A percentile compares a stretch with the other conserved stretches of the same genome.
Conservation (phyloP, 2,888 invertebrate genomes). For the Amphipoea lucens region DNA sequence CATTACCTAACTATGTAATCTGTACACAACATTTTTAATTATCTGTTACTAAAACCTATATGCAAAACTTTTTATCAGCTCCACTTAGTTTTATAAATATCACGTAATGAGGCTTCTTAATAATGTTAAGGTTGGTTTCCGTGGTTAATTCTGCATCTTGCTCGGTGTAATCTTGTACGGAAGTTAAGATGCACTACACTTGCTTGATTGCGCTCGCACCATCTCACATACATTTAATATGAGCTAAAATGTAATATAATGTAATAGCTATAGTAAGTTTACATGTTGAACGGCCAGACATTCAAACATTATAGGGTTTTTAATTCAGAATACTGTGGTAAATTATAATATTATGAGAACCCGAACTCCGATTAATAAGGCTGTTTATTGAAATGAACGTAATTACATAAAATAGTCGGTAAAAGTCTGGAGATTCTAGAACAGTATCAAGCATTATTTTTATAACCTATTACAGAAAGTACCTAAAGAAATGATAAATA, state of each 20-base stretch:
- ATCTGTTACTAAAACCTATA: neutral
- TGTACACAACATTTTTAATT: neutral
- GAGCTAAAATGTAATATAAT: constrained; percentile 12
- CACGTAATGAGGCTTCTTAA: constrained; percentile 1
- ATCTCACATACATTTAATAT: constrained; percentile 29
- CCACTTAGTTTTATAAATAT: constrained; percentile 5
- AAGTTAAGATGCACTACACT: constrained; percentile 33
- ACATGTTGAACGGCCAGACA: neutral
- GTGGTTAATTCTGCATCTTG: constrained; percentile 32
- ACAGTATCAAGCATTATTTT: neutral
- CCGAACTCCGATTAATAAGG: neutral
- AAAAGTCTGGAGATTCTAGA: neutral
- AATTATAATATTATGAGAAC: neutral
- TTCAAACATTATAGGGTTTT: no score
- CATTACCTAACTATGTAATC: neutral
- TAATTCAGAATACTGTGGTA: neutral
- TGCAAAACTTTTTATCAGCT: neutral
- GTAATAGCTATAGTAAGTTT: constrained; percentile 1
- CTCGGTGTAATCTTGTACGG: constrained; percentile 35
- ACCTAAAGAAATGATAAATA: neutral
- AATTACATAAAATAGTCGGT: neutral
- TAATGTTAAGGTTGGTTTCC: constrained; percentile 8
- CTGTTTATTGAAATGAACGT: neutral
- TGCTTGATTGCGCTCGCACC: constrained; percentile 35
- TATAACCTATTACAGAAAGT: neutral